Evolutionary conservation across 2,888 invertebrate genomes (phyloP), one percentile per base, ranked within the genome.

Genomic region (Hetaerina titia): DNA sequence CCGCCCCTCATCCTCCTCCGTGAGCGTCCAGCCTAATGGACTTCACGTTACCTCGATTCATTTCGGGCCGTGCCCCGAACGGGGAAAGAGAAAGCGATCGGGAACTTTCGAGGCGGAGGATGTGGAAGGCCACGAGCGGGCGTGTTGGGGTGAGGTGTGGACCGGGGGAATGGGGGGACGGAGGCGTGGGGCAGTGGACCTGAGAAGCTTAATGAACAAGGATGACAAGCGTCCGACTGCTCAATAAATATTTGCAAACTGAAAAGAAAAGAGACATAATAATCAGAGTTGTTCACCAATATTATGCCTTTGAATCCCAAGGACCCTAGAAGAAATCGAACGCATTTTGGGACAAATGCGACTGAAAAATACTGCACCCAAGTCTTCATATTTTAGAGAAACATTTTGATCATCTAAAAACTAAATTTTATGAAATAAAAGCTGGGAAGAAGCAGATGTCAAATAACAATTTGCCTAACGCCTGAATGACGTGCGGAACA

Each of bases 1-100:
- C 69, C 69, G n/a, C 69, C 22, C n/a, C 69, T n/a, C 45, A 45
- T 45, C 45, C 45, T 45, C 45, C 45, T 69, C 69, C 5, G 69
- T 69, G 69, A n/a, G 9, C 69, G 69, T 9, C 31, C 81, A 25
- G 81, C 81, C 81, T 81, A 81, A 81, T 81, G 81, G 81, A 81
- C 81, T 81, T 31, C 25, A 81, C 81, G 81, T 81, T 31, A 81
- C 81, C 81, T 81, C 81, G 13, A 25, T 4, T 17, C 11, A 25
- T 11, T 81, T 81, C 69, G 81, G 81, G 81, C 31, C 45, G 45
- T 45, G 45, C 45, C 45, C n/a, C 69, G 69, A 69, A 9, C 81
- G 69, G 69, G 7, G 22, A 45, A 45, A 89, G 89, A 89, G 58
- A 89, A 89, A 81, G 81, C 15, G 81, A 81, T 31, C 31, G 81